Evolutionary conservation across 2,888 invertebrate genomes (phyloP).

Genomic region (Matsumyia berberina): DNA sequence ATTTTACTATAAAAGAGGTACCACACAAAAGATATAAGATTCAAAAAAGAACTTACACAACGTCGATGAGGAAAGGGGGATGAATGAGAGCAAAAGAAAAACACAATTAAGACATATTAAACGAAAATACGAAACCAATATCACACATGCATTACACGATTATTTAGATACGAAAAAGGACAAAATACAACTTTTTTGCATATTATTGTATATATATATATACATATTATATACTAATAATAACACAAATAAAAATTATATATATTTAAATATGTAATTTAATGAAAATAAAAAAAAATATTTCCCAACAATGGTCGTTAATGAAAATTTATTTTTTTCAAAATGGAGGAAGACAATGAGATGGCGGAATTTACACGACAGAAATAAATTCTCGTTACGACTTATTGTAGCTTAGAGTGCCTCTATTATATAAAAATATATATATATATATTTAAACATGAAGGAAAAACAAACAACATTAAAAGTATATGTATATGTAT

Average conservation of each 20-base stretch:
- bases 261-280: constrained; percentile 75
- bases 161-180: constrained; percentile 65
- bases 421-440: constrained; percentile 77
- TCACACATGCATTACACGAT: constrained; percentile 76
- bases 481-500: constrained; percentile 63
- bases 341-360: constrained; percentile 54
- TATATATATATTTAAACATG: constrained; percentile 58
- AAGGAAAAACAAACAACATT: constrained; percentile 53
- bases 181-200: constrained; percentile 61
- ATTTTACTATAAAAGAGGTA: constrained; percentile 69
- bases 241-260: constrained; percentile 60
- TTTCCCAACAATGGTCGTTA: constrained; percentile 79
- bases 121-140: constrained; percentile 76
- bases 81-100: constrained; percentile 34
- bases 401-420: constrained; percentile 81
- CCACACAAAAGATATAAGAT: constrained; percentile 36
- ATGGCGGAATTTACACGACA: constrained; percentile 59
- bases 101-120: constrained; percentile 75
- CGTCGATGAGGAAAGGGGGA: constrained; percentile 31
- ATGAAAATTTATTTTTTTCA: constrained; percentile 78
- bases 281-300: constrained; percentile 65
- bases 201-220: constrained; percentile 70
- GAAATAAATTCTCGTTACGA: constrained; percentile 78
- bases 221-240: constrained; percentile 70
- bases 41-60: constrained; percentile 46